Conservation (phyloP, 1,140 invertebrate species). For the Plectus sambesii region DNA sequence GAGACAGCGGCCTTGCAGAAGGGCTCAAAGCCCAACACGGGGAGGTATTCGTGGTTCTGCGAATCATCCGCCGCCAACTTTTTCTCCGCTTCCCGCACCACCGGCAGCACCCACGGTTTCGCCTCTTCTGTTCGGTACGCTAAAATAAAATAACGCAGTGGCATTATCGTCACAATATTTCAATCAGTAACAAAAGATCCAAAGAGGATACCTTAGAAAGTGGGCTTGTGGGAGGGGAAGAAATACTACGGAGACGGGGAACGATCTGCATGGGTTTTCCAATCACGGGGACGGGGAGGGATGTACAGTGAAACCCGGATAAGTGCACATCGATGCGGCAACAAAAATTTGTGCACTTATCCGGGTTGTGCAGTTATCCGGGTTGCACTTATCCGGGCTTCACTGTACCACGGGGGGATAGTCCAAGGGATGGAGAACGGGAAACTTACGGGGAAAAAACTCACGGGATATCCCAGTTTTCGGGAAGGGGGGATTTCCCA, state of each 20-base stretch:
- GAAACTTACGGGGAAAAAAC: no score
- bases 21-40: slow-evolving; percentile 73
- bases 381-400: slow-evolving; percentile 92
- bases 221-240: no score
- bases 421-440: no score
- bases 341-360: slow-evolving; percentile 67
- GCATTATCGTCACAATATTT: slow-evolving; percentile 61
- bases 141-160: slow-evolving; percentile 47
- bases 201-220: no score
- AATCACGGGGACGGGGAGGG: no score
- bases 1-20: slow-evolving; percentile 65
- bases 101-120: slow-evolving; percentile 91
- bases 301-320: no score
- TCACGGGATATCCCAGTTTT: no score
- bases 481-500: slow-evolving; percentile 12
- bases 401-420: slow-evolving; percentile 64
- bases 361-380: no score
- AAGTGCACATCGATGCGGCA: slow-evolving; percentile 64
- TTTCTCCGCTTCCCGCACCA: slow-evolving; percentile 79
- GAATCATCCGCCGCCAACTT: slow-evolving; percentile 64
- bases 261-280: slow-evolving; percentile 71
- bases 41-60: slow-evolving; percentile 90
- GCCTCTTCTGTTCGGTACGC: slow-evolving; percentile 84
- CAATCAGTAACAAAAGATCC: no score
- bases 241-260: no score